Conservation (phyloP, 2,113 vertebrate species). For the Hystrix brachyura region DNA sequence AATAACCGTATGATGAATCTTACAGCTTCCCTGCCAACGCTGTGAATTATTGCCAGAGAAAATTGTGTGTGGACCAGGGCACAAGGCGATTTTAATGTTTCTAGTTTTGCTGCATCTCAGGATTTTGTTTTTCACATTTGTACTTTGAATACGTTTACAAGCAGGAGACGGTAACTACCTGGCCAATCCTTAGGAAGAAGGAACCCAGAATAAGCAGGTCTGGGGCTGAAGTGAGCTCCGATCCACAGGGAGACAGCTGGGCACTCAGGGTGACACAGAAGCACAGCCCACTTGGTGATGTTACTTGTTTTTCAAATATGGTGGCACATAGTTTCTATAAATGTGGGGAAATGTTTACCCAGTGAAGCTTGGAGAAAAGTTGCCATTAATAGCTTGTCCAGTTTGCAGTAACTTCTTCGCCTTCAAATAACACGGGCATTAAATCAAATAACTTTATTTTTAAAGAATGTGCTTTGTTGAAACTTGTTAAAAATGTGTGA, state of each 20-base stretch:
- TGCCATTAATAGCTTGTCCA: not conserved
- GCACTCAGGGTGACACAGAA: not conserved
- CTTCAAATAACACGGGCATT: not conserved
- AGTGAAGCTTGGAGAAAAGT: not conserved
- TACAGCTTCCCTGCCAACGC: not conserved
- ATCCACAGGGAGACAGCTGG: not conserved
- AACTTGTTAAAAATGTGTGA: not conserved
- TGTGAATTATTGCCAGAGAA: not conserved
- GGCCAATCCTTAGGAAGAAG: not conserved
- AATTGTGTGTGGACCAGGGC: not conserved
- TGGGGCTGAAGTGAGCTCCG: not conserved
- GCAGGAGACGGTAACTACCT: not conserved
- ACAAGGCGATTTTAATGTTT: not conserved
- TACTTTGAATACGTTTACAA: not conserved
- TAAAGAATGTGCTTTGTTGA: conserved; percentile 22
- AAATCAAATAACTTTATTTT: not conserved
- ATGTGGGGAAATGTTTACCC: not conserved
- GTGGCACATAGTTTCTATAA: not conserved
- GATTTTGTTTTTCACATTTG: conserved; percentile 26
- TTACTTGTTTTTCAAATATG: not conserved
- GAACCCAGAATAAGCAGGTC: not conserved
- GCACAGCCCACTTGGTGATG: not conserved
- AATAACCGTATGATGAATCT: no score
- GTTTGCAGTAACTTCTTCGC: not conserved
- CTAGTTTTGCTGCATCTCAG: not conserved